A percentile compares a stretch with the other conserved stretches of the same genome.
Conservation (phyloP, 2,797 vertebrate genomes). For the Scyliorhinus canicula region DNA sequence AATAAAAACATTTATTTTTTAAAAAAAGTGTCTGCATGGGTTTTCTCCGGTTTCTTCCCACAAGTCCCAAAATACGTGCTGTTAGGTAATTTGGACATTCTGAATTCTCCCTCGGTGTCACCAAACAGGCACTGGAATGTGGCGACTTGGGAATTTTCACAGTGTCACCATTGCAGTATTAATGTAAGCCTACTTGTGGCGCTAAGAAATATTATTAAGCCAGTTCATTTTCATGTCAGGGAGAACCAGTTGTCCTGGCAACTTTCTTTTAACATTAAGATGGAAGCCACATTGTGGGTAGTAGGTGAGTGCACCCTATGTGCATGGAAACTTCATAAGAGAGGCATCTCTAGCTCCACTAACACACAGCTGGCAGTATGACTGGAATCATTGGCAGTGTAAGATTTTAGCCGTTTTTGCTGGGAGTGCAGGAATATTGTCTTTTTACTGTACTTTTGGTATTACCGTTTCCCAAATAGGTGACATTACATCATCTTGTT, state of each 20-base stretch:
- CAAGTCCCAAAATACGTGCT: too few relatives aligned
- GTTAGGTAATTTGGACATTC: too few relatives aligned
- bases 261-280: neutral
- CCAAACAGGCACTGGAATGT: too few relatives aligned
- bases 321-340: neutral
- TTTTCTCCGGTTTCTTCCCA: too few relatives aligned
- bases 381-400: neutral
- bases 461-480: neutral
- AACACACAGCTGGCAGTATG: neutral
- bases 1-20: too few relatives aligned
- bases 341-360: neutral
- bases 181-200: too few relatives aligned
- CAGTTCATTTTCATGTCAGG: neutral
- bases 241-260: neutral
- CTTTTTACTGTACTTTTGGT: neutral
- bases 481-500: neutral
- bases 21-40: too few relatives aligned
- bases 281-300: neutral
- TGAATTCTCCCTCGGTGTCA: too few relatives aligned
- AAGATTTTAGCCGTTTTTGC: neutral
- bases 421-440: neutral
- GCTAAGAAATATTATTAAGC: too few relatives aligned
- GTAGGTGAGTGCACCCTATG: neutral
- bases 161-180: too few relatives aligned
- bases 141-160: neutral